Evolutionary conservation across 2,888 invertebrate genomes (phyloP).

Genomic region (Aromia moschata): DNA sequence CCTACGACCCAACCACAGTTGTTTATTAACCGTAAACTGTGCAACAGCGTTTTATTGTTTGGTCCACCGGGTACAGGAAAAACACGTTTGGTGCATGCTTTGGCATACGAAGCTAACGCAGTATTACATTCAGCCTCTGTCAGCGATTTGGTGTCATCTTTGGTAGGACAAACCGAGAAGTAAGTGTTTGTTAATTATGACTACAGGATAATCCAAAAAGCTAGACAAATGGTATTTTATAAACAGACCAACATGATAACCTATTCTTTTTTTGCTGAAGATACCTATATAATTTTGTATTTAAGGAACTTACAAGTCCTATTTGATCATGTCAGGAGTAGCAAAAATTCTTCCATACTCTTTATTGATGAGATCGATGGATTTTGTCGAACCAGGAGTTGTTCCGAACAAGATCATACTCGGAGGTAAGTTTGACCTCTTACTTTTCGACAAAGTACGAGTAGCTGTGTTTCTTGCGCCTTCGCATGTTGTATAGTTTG

Average conservation of each 20-base stretch:
- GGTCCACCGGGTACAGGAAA: slow-evolving; percentile 66
- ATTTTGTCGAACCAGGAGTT: slow-evolving; percentile 64
- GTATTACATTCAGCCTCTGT: slow-evolving; percentile 65
- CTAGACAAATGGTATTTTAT: background rate
- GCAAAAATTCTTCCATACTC: slow-evolving; percentile 61
- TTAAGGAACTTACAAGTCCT: slow-evolving; percentile 51
- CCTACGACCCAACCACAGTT: slow-evolving; percentile 67
- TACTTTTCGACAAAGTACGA: too few relatives aligned
- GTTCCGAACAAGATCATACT: slow-evolving; percentile 64
- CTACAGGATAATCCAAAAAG: background rate
- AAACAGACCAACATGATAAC: too few relatives aligned
- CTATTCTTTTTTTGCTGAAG: background rate
- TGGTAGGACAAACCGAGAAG: slow-evolving; percentile 70
- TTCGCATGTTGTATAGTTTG: too few relatives aligned
- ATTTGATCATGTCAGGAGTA: slow-evolving; percentile 52
- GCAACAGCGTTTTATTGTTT: slow-evolving; percentile 66
- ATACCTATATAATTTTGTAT: background rate
- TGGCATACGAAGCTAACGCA: slow-evolving; percentile 64
- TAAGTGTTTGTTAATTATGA: slow-evolving; percentile 48
- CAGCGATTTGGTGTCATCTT: slow-evolving; percentile 66
- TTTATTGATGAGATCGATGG: slow-evolving; percentile 72
- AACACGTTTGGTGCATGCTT: slow-evolving; percentile 60
- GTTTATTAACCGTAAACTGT: slow-evolving; percentile 62
- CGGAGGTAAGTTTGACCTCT: slow-evolving; percentile 62
- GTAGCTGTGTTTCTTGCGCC: too few relatives aligned